Evolutionary conservation across 2,797 vertebrate species (phyloP).

Genomic region (Rallus crepitans): DNA sequence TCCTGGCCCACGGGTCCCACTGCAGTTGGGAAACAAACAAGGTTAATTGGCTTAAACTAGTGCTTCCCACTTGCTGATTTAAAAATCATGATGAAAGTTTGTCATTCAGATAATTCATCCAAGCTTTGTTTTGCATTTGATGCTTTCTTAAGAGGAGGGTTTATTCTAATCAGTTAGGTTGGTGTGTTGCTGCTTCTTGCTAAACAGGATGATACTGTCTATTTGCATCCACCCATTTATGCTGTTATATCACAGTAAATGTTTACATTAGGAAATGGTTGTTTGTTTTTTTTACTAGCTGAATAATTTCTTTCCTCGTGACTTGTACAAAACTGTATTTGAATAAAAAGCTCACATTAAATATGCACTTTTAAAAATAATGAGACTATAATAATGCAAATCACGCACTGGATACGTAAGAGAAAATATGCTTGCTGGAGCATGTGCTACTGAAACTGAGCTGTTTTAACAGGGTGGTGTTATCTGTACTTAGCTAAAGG

Average conservation of each 20-base stretch:
- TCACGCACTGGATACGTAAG: not conserved
- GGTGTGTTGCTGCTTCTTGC: not conserved
- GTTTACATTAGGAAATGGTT: not conserved
- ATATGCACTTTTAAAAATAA: not conserved
- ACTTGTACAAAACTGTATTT: not conserved
- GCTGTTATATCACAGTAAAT: not conserved
- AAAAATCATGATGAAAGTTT: not conserved
- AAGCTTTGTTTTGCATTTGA: slow-evolving; percentile 9
- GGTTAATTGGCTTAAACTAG: not conserved
- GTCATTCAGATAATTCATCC: slow-evolving; percentile 8
- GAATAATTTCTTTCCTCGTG: not conserved
- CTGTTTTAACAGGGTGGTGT: not conserved
- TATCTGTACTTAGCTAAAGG: not conserved
- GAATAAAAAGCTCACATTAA: not conserved
- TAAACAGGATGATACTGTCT: not conserved
- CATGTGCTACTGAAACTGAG: not conserved
- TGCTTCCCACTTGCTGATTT: not conserved
- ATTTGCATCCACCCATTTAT: not conserved
- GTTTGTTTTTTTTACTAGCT: not conserved
- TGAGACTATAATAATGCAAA: not conserved
- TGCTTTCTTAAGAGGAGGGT: not conserved
- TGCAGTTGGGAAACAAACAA: not conserved
- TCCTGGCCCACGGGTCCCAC: not conserved
- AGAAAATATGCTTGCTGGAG: not conserved
- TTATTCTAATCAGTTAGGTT: not conserved